These are phyloP conservation scores for Orchesella cincta DNA, from an alignment of 1,140 invertebrate genomes.

Conservation along the genomic window DNA sequence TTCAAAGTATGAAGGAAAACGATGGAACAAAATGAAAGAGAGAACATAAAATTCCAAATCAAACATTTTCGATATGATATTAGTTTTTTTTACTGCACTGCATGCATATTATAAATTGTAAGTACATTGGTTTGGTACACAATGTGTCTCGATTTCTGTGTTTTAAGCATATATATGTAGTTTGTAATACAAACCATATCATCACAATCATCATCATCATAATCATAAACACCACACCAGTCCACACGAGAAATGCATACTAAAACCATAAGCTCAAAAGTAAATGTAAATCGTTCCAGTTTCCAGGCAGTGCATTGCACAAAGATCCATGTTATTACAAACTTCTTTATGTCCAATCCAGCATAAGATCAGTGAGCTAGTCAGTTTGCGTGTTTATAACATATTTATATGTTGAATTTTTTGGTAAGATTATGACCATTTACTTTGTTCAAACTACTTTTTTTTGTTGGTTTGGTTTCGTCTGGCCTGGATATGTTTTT, in stretches of 20 bases:
- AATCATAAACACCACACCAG: conserved; percentile 5
- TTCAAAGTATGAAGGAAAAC: neutral
- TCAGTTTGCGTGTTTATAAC: conserved; percentile 15
- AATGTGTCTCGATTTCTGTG: conserved; percentile 6
- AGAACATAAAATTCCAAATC: conserved; percentile 16
- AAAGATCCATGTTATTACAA: no score
- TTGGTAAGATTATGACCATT: conserved; percentile 22
- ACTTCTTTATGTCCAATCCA: conserved; percentile 1
- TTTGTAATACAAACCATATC: conserved; percentile 24
- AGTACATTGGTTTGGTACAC: no score
- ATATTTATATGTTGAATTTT: conserved; percentile 1
- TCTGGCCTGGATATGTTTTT: conserved; percentile 17
- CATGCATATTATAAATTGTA: no score
- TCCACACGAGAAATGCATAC: neutral
- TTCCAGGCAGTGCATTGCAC: no score
- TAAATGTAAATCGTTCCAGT: neutral
- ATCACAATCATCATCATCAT: conserved; percentile 8
- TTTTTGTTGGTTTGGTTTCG: neutral
- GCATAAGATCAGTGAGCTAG: neutral
- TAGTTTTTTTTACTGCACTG: neutral
- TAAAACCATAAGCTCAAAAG: neutral
- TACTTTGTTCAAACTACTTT: conserved; percentile 8
- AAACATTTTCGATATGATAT: conserved; percentile 5
- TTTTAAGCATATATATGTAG: neutral
- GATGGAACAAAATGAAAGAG: conserved; percentile 1